Evolutionary conservation across 2,888 invertebrate genomes (phyloP).

Genomic region (Melanostoma mellinum): DNA sequence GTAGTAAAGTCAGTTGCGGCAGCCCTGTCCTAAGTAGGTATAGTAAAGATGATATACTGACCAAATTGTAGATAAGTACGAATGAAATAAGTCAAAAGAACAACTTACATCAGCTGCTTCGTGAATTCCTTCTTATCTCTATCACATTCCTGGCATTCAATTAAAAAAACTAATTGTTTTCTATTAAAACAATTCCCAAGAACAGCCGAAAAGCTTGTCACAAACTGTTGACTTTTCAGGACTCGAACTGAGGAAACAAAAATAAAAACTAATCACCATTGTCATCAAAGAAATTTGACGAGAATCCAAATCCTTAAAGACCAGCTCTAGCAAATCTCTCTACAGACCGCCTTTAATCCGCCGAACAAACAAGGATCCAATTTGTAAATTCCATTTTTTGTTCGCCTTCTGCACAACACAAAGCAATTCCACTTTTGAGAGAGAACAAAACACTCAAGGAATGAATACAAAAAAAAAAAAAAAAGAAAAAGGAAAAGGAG

Average conservation of each 20-base stretch:
- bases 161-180: too few relatives aligned
- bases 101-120: too few relatives aligned
- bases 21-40: too few relatives aligned
- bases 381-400: conserved; percentile 10
- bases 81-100: too few relatives aligned
- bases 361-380: conserved; percentile 39
- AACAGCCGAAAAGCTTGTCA: too few relatives aligned
- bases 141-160: too few relatives aligned
- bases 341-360: conserved; percentile 24
- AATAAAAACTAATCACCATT: conserved; percentile 1
- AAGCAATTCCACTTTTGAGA: conserved; percentile 38
- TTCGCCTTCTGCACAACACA: conserved; percentile 4
- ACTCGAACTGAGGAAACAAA: neutral
- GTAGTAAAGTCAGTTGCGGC: too few relatives aligned
- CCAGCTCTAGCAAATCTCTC: conserved; percentile 5
- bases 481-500: neutral
- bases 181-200: too few relatives aligned
- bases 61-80: too few relatives aligned
- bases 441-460: conserved; percentile 29
- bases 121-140: too few relatives aligned
- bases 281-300: conserved; percentile 31
- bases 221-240: too few relatives aligned
- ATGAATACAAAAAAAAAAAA: conserved; percentile 15
- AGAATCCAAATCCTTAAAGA: conserved; percentile 16
- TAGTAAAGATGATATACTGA: too few relatives aligned